Evolutionary conservation across 2,113 vertebrate genomes (phyloP), one percentile per base, ranked within the genome.

Genomic region (Petromus typicus): DNA sequence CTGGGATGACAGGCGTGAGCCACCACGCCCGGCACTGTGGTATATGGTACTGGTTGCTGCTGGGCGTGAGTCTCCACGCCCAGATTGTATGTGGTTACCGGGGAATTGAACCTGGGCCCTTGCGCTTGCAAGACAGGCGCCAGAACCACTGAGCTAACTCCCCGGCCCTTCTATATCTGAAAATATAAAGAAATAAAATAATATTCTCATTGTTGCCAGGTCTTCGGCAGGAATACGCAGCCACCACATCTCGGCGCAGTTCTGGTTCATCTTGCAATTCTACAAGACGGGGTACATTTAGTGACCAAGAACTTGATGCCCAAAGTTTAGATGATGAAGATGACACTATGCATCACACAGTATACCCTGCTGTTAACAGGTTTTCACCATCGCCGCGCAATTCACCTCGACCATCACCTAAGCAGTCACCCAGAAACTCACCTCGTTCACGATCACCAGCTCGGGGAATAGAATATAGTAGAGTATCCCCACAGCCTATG

Each of bases 241-340:
- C 99, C 0, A 99, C 99, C 6, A 99, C 99, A 0, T 99, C 99
- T 73, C 98, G 99, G 0, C 99, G 99, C 71, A 99, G 99, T 98
- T 99, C 99, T 1, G 99, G 99, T 67, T 99, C 99, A 2, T 99
- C 99, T 17, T 99, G 99, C 95, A 99, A 99, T 97, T 99, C 99
- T 0, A 98, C 99, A 81, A 98, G 99, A 57, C 99, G 99, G 93
- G 99, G 99, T 97, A 99, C 99, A 0, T 99, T 99, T 98, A 99
- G 99, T 4, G 99, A 99, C 98, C 99, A 99, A 98, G 99, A 99
- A 97, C 98, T 99, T 4, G 99, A 99, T 30, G 99, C 99, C 0
- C 99, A 99, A 97, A 99, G 99, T 96, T 99, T 99, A 98, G 99
- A 99, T 90, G 99, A 99, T 89, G 99, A 99, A 66, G 99, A 99